Conservation (phyloP, 1,140 invertebrate genomes). For the Lerema accius region DNA sequence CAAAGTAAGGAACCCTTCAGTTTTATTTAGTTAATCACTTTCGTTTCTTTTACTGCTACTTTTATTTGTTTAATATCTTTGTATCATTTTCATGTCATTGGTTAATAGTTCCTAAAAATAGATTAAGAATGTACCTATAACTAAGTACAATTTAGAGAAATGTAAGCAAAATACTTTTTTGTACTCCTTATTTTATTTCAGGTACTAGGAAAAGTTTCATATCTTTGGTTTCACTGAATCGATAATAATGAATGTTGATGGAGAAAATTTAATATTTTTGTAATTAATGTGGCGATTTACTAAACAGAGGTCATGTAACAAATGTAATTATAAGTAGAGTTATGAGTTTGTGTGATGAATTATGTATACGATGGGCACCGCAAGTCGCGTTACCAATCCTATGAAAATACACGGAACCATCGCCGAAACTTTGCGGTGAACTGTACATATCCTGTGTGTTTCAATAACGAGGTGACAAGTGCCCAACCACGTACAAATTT, state of each 20-base stretch:
- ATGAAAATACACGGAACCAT: not conserved
- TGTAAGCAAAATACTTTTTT: too few relatives aligned
- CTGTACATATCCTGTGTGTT: constrained; percentile 19
- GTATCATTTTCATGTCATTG: constrained; percentile 1
- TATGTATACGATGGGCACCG: constrained; percentile 22
- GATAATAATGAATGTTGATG: too few relatives aligned
- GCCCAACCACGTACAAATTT: constrained; percentile 24
- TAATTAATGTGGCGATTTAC: too few relatives aligned
- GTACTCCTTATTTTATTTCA: too few relatives aligned
- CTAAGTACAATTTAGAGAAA: too few relatives aligned
- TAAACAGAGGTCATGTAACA: constrained; percentile 1
- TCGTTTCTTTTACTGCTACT: too few relatives aligned
- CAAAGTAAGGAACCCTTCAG: too few relatives aligned
- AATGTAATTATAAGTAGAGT: constrained; percentile 32
- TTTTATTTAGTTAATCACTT: too few relatives aligned
- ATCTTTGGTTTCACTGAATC: too few relatives aligned
- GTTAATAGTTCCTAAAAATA: constrained; percentile 18
- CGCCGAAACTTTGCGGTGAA: not conserved
- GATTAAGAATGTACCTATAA: not conserved
- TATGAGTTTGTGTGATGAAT: constrained; percentile 44
- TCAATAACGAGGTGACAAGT: not conserved
- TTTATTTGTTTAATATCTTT: too few relatives aligned
- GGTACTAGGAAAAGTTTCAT: too few relatives aligned
- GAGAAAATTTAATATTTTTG: too few relatives aligned
- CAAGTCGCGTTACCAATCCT: not conserved